These are phyloP conservation scores for Ruditapes philippinarum DNA, from an alignment of 1,140 invertebrate species.

Conservation along the genomic window DNA sequence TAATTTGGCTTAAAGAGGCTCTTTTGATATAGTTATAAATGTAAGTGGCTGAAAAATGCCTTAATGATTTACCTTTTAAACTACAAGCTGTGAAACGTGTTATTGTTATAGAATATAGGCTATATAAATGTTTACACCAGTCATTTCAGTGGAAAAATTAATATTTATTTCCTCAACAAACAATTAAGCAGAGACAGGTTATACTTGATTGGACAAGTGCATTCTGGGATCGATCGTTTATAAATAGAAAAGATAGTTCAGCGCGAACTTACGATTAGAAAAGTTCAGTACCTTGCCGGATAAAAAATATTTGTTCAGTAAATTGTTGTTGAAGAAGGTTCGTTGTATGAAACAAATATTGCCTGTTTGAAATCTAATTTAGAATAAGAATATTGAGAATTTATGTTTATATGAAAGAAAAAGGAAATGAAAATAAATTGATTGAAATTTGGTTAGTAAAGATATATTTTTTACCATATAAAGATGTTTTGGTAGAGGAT, in stretches of 20 bases:
- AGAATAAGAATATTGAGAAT: no score
- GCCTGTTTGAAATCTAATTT: no score
- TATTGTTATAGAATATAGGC: not conserved
- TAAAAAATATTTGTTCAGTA: no score
- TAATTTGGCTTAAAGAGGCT: slow-evolving; percentile 10
- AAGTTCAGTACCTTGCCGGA: no score
- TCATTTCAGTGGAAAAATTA: slow-evolving; percentile 25
- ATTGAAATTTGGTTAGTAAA: no score
- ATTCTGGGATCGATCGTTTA: not conserved
- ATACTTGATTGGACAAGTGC: slow-evolving; percentile 10
- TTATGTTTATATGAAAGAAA: no score
- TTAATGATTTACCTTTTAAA: not conserved
- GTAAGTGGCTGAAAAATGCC: not conserved
- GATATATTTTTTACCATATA: no score
- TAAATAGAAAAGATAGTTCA: not conserved
- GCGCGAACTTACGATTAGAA: not conserved
- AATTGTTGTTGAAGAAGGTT: no score
- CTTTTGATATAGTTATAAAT: not conserved
- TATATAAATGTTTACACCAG: slow-evolving; percentile 35
- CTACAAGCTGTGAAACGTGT: not conserved
- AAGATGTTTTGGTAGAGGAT: no score
- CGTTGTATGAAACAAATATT: no score
- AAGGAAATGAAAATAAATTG: no score
- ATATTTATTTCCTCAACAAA: slow-evolving; percentile 22
- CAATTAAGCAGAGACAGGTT: not conserved